These are phyloP conservation scores for Pantherophis vulpinus DNA, from an alignment of 2,797 vertebrate species.

Conservation along the genomic window DNA sequence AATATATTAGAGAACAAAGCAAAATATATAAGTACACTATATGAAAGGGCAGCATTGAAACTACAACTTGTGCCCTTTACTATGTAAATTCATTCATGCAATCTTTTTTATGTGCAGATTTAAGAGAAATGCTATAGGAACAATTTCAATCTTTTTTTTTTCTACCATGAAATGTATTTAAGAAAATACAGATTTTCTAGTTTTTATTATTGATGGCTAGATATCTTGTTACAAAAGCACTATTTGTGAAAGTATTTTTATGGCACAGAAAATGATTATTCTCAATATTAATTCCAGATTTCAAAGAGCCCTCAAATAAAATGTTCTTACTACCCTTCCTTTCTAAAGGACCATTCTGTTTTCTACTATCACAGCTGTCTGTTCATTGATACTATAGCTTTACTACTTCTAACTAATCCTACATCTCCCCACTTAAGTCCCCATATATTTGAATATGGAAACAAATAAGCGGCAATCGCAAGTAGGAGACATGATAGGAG, in stretches of 20 bases:
- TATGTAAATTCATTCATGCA: neutral
- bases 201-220: neutral
- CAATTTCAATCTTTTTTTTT: neutral
- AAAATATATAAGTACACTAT: neutral
- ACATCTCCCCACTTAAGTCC: neutral
- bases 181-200: neutral
- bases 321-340: neutral
- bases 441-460: neutral
- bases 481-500: neutral
- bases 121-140: neutral
- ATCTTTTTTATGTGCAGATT: neutral
- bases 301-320: neutral
- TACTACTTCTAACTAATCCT: neutral
- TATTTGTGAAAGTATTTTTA: neutral
- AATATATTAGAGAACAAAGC: neutral
- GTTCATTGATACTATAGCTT: neutral
- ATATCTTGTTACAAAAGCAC: neutral
- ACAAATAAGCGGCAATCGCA: neutral
- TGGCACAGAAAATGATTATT: neutral
- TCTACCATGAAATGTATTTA: neutral
- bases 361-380: neutral
- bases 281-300: conserved; percentile 14
- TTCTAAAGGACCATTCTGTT: neutral
- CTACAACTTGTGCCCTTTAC: neutral
- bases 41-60: neutral